These are phyloP conservation scores for Drosophila malerkotliana DNA, from an alignment of 1,140 invertebrate genomes.

Conservation along the genomic window DNA sequence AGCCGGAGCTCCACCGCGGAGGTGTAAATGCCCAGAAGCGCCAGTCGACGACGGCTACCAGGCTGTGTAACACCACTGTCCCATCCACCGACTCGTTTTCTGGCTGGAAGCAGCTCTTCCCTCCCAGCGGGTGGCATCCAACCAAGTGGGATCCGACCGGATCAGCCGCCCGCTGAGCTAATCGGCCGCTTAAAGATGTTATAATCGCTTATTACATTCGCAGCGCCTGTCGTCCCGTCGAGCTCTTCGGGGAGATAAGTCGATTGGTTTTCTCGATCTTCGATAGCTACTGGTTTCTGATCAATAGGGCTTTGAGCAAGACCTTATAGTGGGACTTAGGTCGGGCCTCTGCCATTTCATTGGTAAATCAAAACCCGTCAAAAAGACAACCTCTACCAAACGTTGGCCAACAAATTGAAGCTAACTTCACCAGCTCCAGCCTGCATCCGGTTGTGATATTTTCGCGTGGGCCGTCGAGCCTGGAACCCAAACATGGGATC, in stretches of 20 bases:
- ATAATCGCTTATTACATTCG: conserved; percentile 82
- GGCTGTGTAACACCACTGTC: conserved; percentile 35
- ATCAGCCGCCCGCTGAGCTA: conserved; percentile 70
- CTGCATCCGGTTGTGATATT: conserved; percentile 47
- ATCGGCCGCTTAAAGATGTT: conserved; percentile 78
- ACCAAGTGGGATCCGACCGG: conserved; percentile 8
- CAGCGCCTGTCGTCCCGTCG: conserved; percentile 32
- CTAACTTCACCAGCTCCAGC: conserved; percentile 11
- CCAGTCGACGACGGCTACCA: conserved; percentile 44
- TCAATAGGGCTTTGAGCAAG: background rate
- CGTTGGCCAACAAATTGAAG: conserved; percentile 43
- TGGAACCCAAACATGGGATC: conserved; percentile 1
- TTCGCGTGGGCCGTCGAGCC: conserved; percentile 49
- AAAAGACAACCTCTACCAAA: conserved; percentile 2
- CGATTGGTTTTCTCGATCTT: background rate
- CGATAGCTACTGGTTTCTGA: conserved; percentile 11
- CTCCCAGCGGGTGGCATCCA: conserved; percentile 38
- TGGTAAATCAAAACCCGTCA: conserved; percentile 23
- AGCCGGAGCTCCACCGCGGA: conserved; percentile 17
- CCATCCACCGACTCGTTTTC: conserved; percentile 14
- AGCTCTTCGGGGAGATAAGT: no score
- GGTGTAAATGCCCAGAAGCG: conserved; percentile 75
- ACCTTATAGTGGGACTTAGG: background rate
- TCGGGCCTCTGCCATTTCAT: background rate
- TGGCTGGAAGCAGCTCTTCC: conserved; percentile 16